phyloP scores from a whole-genome alignment of 2,797 vertebrate genomes.

The Sebastes taczanowskii region DNA sequence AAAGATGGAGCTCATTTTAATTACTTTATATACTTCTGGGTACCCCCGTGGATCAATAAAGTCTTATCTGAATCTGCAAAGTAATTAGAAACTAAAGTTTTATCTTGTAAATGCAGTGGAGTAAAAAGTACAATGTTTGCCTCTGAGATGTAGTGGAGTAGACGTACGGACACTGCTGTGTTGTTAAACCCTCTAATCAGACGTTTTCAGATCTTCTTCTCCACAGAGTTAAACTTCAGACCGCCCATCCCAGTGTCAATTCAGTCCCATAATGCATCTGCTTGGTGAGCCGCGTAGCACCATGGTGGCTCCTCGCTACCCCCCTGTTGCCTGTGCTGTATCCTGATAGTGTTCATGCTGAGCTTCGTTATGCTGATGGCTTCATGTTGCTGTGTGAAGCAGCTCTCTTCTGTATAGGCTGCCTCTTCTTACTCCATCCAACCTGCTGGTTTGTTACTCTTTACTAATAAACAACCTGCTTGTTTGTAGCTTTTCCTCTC shows the following conservation, averaged over 20 bases:
- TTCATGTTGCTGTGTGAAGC: conserved; percentile 23
- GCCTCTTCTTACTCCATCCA: conserved; percentile 32
- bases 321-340: neutral
- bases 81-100: neutral
- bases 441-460: conserved; percentile 62
- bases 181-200: neutral
- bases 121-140: neutral
- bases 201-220: neutral
- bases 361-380: conserved; percentile 29
- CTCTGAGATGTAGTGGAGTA: neutral
- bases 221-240: neutral
- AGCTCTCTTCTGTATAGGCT: conserved; percentile 17
- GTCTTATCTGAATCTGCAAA: neutral
- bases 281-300: neutral
- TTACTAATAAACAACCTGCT: conserved; percentile 68
- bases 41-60: neutral
- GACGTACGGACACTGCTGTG: neutral
- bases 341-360: conserved; percentile 28
- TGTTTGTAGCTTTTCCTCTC: conserved; percentile 28
- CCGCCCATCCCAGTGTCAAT: neutral
- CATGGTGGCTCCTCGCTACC: conserved; percentile 10
- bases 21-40: too few species aligned
- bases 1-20: too few species aligned
- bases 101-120: neutral
- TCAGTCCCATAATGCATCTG: conserved; percentile 37